A percentile compares a stretch with the other conserved stretches of the same genome.
phyloP scores from a whole-genome alignment of 2,113 vertebrate genomes.

The Sphyrna mokarran region DNA sequence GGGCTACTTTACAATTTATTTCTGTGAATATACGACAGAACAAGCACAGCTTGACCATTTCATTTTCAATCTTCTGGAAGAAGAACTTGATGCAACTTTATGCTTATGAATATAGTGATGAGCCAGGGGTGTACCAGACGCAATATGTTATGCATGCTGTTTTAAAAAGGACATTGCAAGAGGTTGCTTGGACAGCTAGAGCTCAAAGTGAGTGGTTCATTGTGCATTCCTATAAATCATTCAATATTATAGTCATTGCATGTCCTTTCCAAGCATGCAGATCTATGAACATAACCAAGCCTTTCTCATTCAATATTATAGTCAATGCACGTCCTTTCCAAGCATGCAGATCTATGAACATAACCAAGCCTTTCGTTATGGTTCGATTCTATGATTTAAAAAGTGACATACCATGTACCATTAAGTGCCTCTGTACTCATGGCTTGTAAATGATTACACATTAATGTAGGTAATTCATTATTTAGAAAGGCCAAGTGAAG shows the following conservation, averaged over 20 bases:
- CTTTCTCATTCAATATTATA: too few relatives aligned
- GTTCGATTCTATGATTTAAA: not conserved
- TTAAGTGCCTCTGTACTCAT: not conserved
- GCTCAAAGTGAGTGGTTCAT: not conserved
- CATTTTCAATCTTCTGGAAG: not conserved
- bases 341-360: not conserved
- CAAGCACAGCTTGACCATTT: not conserved
- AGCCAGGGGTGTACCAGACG: not conserved
- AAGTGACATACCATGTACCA: not conserved
- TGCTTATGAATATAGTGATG: not conserved
- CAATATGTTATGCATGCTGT: not conserved
- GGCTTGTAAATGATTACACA: not conserved
- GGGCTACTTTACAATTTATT: not conserved
- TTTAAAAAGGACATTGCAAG: not conserved
- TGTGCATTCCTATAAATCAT: not conserved
- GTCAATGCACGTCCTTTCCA: not conserved
- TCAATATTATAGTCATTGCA: not conserved
- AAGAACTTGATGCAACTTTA: not conserved
- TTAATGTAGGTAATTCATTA: conserved; percentile 18
- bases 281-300: not conserved
- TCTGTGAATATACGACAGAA: not conserved
- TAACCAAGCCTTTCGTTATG: not conserved
- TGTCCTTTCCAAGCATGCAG: not conserved
- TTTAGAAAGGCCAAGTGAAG: not conserved
- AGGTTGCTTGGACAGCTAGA: not conserved